Conservation (phyloP, 2,797 vertebrate species). For the Oreortyx pictus region DNA sequence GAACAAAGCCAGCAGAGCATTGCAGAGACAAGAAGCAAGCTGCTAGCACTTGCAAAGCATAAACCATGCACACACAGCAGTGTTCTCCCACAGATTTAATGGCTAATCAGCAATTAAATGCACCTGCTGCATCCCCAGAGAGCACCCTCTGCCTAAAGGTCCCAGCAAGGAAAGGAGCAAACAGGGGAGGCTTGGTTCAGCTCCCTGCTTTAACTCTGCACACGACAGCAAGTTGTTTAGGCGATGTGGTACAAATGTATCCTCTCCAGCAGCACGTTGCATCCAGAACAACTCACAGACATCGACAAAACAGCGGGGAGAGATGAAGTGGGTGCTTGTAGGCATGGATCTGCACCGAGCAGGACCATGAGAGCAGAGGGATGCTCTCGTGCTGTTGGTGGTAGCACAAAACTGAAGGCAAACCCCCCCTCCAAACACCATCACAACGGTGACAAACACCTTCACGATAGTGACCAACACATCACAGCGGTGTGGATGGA, state of each 20-base stretch:
- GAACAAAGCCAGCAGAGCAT: rapidly evolving
- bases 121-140: not conserved
- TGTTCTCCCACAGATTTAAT: rapidly evolving
- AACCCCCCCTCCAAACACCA: not conserved
- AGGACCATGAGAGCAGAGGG: not conserved
- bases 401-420: rapidly evolving
- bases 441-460: not conserved
- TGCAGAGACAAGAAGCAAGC: not conserved
- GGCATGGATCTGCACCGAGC: rapidly evolving
- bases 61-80: not conserved
- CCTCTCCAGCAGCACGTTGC: rapidly evolving
- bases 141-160: not conserved
- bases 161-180: not conserved
- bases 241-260: rapidly evolving
- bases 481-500: no score
- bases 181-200: rapidly evolving
- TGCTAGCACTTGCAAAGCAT: not conserved
- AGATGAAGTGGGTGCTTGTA: rapidly evolving
- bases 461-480: no score
- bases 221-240: rapidly evolving
- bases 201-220: not conserved
- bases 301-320: not conserved
- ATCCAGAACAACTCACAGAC: rapidly evolving
- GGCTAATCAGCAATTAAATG: not conserved
- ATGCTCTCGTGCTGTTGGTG: rapidly evolving